phyloP scores from a whole-genome alignment of 2,797 vertebrate species.

The Betta splendens region DNA sequence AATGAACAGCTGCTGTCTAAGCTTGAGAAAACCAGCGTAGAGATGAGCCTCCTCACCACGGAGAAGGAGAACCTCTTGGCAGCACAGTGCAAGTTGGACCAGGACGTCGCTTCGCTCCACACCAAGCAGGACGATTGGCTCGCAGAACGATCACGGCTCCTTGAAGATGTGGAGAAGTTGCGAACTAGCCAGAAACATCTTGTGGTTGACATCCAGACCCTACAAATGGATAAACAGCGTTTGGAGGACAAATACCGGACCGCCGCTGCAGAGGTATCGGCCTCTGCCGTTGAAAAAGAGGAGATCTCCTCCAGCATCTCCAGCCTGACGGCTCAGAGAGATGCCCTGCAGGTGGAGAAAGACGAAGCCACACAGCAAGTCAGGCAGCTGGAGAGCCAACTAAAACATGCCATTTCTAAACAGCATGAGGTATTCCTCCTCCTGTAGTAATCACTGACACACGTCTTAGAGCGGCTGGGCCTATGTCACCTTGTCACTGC shows the following conservation, averaged over 20 bases:
- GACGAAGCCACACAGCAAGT: slow-evolving; percentile 83
- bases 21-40: slow-evolving; percentile 72
- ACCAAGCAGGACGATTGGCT: slow-evolving; percentile 64
- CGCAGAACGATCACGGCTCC: slow-evolving; percentile 65
- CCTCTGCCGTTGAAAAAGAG: slow-evolving; percentile 73
- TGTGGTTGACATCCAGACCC: slow-evolving; percentile 56
- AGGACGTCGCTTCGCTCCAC: slow-evolving; percentile 77
- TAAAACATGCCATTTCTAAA: slow-evolving; percentile 86
- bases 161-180: slow-evolving; percentile 71
- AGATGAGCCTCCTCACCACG: slow-evolving; percentile 67
- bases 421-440: slow-evolving; percentile 84
- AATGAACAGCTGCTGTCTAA: slow-evolving; percentile 71
- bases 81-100: slow-evolving; percentile 65
- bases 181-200: slow-evolving; percentile 64
- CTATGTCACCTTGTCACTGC: slow-evolving; percentile 74
- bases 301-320: slow-evolving; percentile 80
- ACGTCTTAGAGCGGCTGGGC: slow-evolving; percentile 59
- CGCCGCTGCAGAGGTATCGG: slow-evolving; percentile 71
- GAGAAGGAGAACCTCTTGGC: slow-evolving; percentile 80
- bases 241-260: slow-evolving; percentile 73
- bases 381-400: slow-evolving; percentile 85
- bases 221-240: slow-evolving; percentile 74
- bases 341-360: slow-evolving; percentile 82
- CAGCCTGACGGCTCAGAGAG: slow-evolving; percentile 79
- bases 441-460: slow-evolving; percentile 77